Percentiles rank a stretch among this genome's conserved stretches.
phyloP scores from a whole-genome alignment of 2,888 invertebrate genomes.

The Onthophagus sagittarius region DNA sequence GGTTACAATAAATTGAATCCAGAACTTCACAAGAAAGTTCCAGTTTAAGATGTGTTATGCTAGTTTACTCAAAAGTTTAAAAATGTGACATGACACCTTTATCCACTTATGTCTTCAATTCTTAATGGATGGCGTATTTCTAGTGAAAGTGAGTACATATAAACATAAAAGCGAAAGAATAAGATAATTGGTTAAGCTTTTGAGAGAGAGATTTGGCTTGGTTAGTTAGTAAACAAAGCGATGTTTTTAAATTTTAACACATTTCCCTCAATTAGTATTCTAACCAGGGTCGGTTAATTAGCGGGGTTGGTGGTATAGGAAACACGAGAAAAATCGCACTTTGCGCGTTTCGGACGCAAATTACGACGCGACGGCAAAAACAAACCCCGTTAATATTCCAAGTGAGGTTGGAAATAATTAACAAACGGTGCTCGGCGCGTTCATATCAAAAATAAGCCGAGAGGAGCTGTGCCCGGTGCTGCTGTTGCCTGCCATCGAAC shows the following conservation, averaged over 20 bases:
- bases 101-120: too few species aligned
- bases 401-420: slow-evolving; percentile 24
- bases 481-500: neutral
- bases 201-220: neutral
- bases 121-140: too few species aligned
- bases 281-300: neutral
- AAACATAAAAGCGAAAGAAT: too few species aligned
- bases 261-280: slow-evolving; percentile 3
- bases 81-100: too few species aligned
- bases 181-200: too few species aligned
- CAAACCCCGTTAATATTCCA: slow-evolving; percentile 24
- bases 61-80: too few species aligned
- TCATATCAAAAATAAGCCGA: slow-evolving; percentile 38
- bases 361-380: slow-evolving; percentile 5
- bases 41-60: too few species aligned
- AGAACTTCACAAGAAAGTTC: too few species aligned
- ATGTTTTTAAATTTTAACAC: neutral
- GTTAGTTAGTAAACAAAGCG: neutral
- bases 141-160: too few species aligned
- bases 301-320: neutral
- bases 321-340: slow-evolving; percentile 4
- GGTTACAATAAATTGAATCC: too few species aligned
- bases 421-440: slow-evolving; percentile 26
- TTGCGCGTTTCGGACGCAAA: neutral
- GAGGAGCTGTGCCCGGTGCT: neutral